Evolutionary conservation across 2,113 vertebrate genomes (phyloP).

Genomic region (Gymnorhina tibicen): DNA sequence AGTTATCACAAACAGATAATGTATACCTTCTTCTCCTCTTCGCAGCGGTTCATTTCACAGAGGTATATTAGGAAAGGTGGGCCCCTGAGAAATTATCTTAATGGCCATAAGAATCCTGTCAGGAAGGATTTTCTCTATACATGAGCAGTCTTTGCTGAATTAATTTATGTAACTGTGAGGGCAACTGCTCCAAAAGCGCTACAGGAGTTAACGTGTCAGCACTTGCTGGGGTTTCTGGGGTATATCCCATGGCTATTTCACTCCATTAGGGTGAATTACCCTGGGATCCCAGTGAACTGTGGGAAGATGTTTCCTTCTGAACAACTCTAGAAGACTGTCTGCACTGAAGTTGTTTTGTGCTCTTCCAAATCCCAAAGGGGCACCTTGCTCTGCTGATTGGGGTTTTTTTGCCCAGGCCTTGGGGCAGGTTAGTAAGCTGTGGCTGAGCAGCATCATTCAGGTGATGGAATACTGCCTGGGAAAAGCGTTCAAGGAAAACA

Average conservation of each 20-base stretch:
- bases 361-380: not conserved
- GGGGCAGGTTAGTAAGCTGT: not conserved
- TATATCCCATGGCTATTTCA: not conserved
- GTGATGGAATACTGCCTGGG: not conserved
- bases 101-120: not conserved
- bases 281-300: not conserved
- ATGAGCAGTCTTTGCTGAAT: not conserved
- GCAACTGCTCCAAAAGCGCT: not conserved
- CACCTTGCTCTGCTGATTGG: not conserved
- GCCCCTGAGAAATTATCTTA: not conserved
- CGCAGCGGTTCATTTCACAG: not conserved
- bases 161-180: not conserved
- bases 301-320: not conserved
- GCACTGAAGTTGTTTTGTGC: not conserved
- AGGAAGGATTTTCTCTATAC: not conserved
- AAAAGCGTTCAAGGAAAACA: not conserved
- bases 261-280: not conserved
- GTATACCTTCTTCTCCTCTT: not conserved
- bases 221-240: slow-evolving; percentile 19
- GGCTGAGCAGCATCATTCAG: not conserved
- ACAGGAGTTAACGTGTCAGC: not conserved
- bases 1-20: not conserved
- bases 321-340: not conserved
- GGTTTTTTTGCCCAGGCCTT: not conserved
- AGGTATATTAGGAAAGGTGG: not conserved